Percentiles rank a stretch among this genome's conserved stretches.
Conservation (phyloP, 2,888 invertebrate species). For the Brenthis hecate region DNA sequence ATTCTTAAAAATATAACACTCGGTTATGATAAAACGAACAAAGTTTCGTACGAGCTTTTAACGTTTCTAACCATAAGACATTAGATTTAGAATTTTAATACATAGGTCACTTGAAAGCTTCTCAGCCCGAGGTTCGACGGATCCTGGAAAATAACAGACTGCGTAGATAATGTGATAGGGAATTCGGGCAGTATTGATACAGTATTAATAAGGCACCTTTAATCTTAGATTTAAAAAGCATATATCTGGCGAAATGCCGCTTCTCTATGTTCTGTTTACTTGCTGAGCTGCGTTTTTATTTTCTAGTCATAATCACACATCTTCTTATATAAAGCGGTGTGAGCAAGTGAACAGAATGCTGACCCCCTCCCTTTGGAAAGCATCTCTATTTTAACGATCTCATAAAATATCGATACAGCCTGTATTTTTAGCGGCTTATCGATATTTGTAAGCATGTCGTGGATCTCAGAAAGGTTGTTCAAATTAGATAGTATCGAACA, state of each 20-base stretch:
- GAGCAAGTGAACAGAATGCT: constrained; percentile 48
- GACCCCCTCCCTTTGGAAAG: constrained; percentile 28
- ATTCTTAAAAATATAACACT: constrained; percentile 14
- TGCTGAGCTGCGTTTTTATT: constrained; percentile 46
- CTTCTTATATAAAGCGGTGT: constrained; percentile 29
- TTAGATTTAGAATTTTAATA: constrained; percentile 33
- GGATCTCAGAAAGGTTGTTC: constrained; percentile 33
- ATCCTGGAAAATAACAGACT: constrained; percentile 41
- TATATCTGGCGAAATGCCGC: constrained; percentile 53
- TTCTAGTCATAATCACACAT: constrained; percentile 38
- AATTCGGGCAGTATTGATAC: constrained; percentile 59
- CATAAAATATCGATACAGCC: constrained; percentile 47
- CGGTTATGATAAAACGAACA: constrained; percentile 38
- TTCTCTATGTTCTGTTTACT: constrained; percentile 53
- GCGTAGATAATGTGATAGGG: constrained; percentile 43
- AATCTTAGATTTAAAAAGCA: constrained; percentile 38
- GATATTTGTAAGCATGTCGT: constrained; percentile 40
- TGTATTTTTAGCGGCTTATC: constrained; percentile 44
- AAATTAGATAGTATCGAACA: constrained; percentile 23
- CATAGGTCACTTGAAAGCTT: constrained; percentile 32
- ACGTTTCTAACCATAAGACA: constrained; percentile 36
- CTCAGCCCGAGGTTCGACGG: constrained; percentile 39
- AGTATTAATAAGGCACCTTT: constrained; percentile 54
- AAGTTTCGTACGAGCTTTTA: constrained; percentile 44
- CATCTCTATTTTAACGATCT: constrained; percentile 43